A percentile compares a stretch with the other conserved stretches of the same genome.
Evolutionary conservation across 2,797 vertebrate genomes (phyloP).

Genomic region (Mycteria americana): DNA sequence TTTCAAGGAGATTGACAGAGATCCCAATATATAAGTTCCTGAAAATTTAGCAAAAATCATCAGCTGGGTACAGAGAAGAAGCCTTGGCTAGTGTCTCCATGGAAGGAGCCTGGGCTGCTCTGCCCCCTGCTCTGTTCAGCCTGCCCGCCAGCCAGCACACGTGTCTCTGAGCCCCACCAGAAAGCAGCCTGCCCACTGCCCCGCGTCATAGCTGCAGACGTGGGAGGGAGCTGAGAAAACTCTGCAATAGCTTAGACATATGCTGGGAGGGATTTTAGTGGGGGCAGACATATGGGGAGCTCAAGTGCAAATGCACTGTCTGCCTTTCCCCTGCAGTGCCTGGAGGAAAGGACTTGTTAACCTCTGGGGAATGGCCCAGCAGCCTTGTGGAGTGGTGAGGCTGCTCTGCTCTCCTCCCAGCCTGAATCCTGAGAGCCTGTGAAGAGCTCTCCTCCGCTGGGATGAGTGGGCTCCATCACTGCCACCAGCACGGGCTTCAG

Average conservation of each 20-base stretch:
- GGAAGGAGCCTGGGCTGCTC: not conserved
- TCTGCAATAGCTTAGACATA: rapidly evolving
- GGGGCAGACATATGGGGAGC: not conserved
- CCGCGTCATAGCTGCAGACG: rapidly evolving
- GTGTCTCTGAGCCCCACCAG: not conserved
- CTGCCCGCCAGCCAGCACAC: not conserved
- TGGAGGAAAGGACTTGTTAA: not conserved
- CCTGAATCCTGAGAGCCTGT: not conserved
- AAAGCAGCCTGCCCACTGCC: not conserved
- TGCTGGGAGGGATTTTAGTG: not conserved
- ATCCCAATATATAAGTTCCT: not conserved
- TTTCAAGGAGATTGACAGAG: not conserved
- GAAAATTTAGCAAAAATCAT: not conserved
- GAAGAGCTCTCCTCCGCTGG: not conserved
- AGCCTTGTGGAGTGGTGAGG: too few relatives aligned
- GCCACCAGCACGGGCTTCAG: not conserved
- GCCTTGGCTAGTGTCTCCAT: not conserved
- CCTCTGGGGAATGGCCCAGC: not conserved
- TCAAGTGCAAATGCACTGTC: not conserved
- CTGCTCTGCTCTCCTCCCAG: not conserved
- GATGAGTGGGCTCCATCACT: not conserved
- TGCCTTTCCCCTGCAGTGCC: not conserved
- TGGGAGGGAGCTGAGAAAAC: not conserved
- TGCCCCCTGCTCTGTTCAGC: not conserved
- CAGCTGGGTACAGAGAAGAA: not conserved